A percentile compares a stretch with the other conserved stretches of the same genome.
These are phyloP conservation scores for Teinopalpus imperialis DNA, from an alignment of 2,888 invertebrate species.

Conservation along the genomic window DNA sequence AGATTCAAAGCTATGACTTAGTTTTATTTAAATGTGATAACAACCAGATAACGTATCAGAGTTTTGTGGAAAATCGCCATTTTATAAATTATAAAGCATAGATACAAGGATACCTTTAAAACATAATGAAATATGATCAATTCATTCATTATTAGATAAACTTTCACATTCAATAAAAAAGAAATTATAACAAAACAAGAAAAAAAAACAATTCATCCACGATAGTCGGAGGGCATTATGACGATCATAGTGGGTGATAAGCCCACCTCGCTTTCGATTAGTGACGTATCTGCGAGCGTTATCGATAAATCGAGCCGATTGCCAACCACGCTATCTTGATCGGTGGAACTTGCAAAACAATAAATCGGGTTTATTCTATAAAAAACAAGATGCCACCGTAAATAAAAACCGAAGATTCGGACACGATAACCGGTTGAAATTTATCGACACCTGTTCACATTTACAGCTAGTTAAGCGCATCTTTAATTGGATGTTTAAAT, in stretches of 20 bases:
- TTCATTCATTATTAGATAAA: constrained; percentile 2
- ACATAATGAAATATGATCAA: too few relatives aligned
- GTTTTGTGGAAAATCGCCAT: too few relatives aligned
- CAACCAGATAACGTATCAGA: too few relatives aligned
- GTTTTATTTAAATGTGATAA: too few relatives aligned
- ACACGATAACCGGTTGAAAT: constrained; percentile 26
- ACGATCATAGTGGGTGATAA: constrained; percentile 74
- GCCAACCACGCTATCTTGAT: constrained; percentile 61
- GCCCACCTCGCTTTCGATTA: constrained; percentile 62
- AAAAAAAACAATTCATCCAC: constrained; percentile 40
- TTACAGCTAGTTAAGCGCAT: constrained; percentile 11
- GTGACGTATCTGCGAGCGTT: constrained; percentile 68
- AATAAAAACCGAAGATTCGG: constrained; percentile 27
- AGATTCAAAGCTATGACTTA: too few relatives aligned
- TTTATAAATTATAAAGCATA: too few relatives aligned
- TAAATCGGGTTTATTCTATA: constrained; percentile 51
- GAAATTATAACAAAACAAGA: too few relatives aligned
- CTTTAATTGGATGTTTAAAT: constrained; percentile 22
- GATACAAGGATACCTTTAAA: too few relatives aligned
- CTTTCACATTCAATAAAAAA: constrained; percentile 32
- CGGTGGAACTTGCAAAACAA: constrained; percentile 55
- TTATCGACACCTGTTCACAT: constrained; percentile 31
- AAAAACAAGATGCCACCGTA: constrained; percentile 21
- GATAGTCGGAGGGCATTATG: constrained; percentile 47
- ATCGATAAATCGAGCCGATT: constrained; percentile 73